Evolutionary conservation across 1,140 invertebrate genomes (phyloP), one percentile per base, ranked within the genome.

Genomic region (Eubasilissa regina): DNA sequence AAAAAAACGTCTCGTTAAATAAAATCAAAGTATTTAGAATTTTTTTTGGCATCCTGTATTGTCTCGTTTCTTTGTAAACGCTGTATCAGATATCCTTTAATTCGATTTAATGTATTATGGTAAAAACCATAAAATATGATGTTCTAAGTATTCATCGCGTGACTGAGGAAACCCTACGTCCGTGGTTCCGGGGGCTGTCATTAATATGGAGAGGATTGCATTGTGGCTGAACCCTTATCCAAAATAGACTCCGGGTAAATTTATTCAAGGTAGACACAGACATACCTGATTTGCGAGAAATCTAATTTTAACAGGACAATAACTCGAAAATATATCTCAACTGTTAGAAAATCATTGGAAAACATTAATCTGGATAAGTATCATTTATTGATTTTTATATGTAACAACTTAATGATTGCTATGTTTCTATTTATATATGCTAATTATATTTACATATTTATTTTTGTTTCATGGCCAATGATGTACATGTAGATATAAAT

Each of bases 61-160:
- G 60, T 64, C 60, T 64, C 35, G 60, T 17, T 8, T 0, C 55
- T 35, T 35, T 35, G 55, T 8, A 15, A 21, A 58, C 17, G 17
- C 7, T 25, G 60, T 64, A 64, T 64, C 60, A 21, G 19, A 43
- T 64, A 64, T 64, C 60, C 13, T 64, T 58, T 64, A 64, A 64
- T 64, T 64, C 60, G 60, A 64, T 64, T 64, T 64, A 64, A 64
- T 64, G 60, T 64, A 25, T 64, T 25, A 64, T 44, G 21, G 60
- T 25, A 43, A 64, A 35, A 64, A 64, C 0, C 60, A 64, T 64
- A 43, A 64, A 64, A 64, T 64, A 64, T 64, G 60, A 64, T 25
- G 60, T 64, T 64, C 19, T 64, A 64, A 11, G 60, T 43, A 64
- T 64, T 64, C 60, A 64, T 64, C 60, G 60, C 60, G 60, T 64